Conservation (phyloP, 2,797 vertebrate genomes). For the Pipistrellus pipistrellus region DNA sequence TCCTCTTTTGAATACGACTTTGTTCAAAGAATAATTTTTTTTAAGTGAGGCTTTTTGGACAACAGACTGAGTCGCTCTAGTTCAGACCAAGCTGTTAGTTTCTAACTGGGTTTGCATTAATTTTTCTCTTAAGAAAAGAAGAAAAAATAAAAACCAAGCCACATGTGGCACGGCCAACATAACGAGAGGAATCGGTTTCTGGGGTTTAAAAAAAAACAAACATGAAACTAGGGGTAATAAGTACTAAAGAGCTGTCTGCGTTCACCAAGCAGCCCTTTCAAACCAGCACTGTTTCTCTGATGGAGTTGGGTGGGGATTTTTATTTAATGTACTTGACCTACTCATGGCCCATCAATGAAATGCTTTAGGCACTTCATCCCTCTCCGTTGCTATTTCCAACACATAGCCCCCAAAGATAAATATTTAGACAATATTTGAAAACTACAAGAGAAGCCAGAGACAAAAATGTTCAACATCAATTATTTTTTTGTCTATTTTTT, state of each 20-base stretch:
- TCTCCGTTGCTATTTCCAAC: slow-evolving; percentile 25
- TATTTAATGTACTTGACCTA: slow-evolving; percentile 53
- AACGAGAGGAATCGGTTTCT: background rate
- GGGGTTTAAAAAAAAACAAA: background rate
- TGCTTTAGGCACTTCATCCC: slow-evolving; percentile 39
- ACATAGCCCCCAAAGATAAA: slow-evolving; percentile 40
- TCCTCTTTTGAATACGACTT: slow-evolving; percentile 63
- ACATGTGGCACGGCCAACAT: background rate
- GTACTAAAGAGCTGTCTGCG: background rate
- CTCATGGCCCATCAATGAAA: slow-evolving; percentile 54
- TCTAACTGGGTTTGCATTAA: background rate
- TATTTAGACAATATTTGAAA: slow-evolving; percentile 62
- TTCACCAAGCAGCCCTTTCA: background rate
- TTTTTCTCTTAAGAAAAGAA: slow-evolving; percentile 40
- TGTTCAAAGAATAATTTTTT: background rate
- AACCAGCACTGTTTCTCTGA: background rate
- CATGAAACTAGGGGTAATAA: background rate
- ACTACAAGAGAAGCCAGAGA: slow-evolving; percentile 41
- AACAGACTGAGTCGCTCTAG: background rate
- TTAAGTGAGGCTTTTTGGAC: background rate
- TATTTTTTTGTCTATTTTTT: slow-evolving; percentile 46
- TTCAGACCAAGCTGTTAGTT: background rate
- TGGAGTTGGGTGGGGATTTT: background rate
- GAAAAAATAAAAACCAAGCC: background rate
- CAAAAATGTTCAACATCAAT: background rate